Evolutionary conservation across 2,888 invertebrate species (phyloP).

Genomic region (Amaurobius ferox): DNA sequence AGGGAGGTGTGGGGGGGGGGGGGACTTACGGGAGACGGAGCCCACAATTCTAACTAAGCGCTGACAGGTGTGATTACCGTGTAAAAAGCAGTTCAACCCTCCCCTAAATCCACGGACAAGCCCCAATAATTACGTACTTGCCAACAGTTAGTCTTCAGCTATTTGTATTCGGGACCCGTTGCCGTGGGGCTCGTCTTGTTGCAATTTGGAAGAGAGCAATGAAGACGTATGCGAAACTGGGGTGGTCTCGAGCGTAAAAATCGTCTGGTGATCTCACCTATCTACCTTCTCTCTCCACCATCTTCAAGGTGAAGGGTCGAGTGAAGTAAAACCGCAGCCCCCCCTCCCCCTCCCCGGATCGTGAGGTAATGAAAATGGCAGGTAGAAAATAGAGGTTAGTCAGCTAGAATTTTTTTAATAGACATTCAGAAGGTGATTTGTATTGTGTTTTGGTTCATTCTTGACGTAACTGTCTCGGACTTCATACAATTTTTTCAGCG

Average conservation of each 20-base stretch:
- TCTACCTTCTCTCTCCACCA: not conserved
- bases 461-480: no score
- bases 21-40: no score
- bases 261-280: constrained; percentile 18
- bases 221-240: constrained; percentile 65
- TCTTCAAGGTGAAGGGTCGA: constrained; percentile 43
- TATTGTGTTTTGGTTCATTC: no score
- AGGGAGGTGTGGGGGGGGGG: no score
- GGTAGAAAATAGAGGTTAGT: not conserved
- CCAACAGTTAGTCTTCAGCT: constrained; percentile 50
- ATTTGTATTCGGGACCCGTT: constrained; percentile 50
- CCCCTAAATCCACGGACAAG: constrained; percentile 30
- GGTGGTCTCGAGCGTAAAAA: constrained; percentile 43
- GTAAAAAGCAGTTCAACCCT: constrained; percentile 27
- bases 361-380: not conserved
- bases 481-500: no score
- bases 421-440: no score
- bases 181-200: constrained; percentile 43
- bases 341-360: no score
- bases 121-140: constrained; percentile 65
- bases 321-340: constrained; percentile 45
- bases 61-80: constrained; percentile 70
- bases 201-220: constrained; percentile 33
- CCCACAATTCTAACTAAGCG: constrained; percentile 23
- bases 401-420: not conserved